Conservation (phyloP, 2,113 vertebrate species). For the Synchiropus splendidus region DNA sequence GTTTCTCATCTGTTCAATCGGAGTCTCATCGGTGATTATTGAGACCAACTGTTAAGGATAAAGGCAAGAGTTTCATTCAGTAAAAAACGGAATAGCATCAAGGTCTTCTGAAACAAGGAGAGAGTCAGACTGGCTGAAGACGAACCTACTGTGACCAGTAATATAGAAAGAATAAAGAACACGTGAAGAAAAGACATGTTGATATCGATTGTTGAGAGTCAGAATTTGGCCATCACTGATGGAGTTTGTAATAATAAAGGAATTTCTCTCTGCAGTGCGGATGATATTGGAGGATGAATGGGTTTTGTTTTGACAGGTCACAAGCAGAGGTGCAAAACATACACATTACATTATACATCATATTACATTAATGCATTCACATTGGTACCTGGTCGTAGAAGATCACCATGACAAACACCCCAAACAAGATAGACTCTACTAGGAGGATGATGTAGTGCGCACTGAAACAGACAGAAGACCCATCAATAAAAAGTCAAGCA, state of each 20-base stretch:
- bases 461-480: constrained; percentile 26
- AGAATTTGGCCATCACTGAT: too few relatives aligned
- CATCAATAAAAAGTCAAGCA: background rate
- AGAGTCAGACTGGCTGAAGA: too few relatives aligned
- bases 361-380: background rate
- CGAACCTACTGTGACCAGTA: too few relatives aligned
- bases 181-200: too few relatives aligned
- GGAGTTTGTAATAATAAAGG: background rate
- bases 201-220: too few relatives aligned
- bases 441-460: constrained; percentile 75
- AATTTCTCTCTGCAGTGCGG: too few relatives aligned
- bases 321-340: too few relatives aligned
- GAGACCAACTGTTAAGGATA: constrained; percentile 59
- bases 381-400: constrained; percentile 74
- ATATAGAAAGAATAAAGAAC: too few relatives aligned
- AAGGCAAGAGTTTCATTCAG: background rate
- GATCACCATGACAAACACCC: constrained; percentile 72
- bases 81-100: background rate
- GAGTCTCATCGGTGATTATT: constrained; percentile 71
- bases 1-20: constrained; percentile 73
- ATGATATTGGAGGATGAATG: too few relatives aligned
- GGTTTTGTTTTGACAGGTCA: too few relatives aligned
- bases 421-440: constrained; percentile 74
- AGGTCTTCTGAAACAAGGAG: too few relatives aligned
- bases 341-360: background rate